phyloP scores from a whole-genome alignment of 2,888 invertebrate genomes.

The Scelioninae gen. 2 region DNA sequence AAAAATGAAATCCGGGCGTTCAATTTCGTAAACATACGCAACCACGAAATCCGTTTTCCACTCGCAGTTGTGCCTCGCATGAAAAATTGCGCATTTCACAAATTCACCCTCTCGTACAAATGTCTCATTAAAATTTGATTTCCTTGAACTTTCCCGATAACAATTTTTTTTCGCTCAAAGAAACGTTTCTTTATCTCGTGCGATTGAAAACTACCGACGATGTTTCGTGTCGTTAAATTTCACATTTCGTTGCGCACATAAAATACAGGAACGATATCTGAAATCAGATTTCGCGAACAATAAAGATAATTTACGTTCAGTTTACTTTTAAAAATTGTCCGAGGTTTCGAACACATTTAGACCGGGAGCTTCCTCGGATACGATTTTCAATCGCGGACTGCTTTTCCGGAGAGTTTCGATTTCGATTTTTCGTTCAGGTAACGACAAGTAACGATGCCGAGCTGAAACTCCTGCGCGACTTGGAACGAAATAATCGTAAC shows the following conservation, averaged over 20 bases:
- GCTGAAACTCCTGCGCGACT: too few species aligned
- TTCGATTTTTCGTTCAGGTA: too few species aligned
- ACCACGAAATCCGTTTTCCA: neutral
- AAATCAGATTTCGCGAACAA: constrained; percentile 28
- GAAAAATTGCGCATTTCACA: constrained; percentile 1
- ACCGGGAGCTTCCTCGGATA: too few species aligned
- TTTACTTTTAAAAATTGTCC: neutral
- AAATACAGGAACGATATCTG: constrained; percentile 18
- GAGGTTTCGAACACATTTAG: too few species aligned
- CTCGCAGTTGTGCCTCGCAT: neutral
- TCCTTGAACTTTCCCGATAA: constrained; percentile 1
- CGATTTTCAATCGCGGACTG: too few species aligned
- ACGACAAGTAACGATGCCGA: too few species aligned
- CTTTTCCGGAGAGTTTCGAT: too few species aligned
- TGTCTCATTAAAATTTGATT: neutral
- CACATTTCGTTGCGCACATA: constrained; percentile 24
- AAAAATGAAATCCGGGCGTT: neutral
- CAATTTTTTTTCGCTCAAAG: constrained; percentile 6
- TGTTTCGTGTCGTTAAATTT: constrained; percentile 17
- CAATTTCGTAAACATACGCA: neutral
- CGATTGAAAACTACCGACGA: constrained; percentile 20
- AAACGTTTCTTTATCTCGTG: constrained; percentile 3
- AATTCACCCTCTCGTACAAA: neutral
- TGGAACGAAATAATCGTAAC: too few species aligned
- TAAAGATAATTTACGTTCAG: constrained; percentile 27